Base-by-base conservation (phyloP, 2,797 vertebrate genomes). In the Phataginus tetradactyla region DNA sequence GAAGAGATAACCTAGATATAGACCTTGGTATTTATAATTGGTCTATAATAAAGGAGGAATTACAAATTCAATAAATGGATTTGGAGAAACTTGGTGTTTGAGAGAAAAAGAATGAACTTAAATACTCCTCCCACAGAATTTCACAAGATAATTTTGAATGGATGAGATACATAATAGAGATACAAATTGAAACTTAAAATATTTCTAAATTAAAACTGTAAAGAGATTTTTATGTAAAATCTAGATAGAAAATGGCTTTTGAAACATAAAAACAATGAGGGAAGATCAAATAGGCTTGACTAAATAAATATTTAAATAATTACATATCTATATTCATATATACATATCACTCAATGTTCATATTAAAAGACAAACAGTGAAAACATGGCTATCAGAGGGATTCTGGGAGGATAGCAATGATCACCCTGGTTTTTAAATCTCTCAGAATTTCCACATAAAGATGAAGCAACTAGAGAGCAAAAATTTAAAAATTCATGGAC, bases 61-160 rank as follows among this genome's bases (percentile, higher is more conserved):
- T 86, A 95, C 5, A 94, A 77, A 95, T 37, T 89, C 37, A 86
- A 89, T 80, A 81, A 84, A 66, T 69, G 29, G 25, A 80, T 20
- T 34, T 90, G 55, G 51, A 23, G 59, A 77, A 90, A 72, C 61
- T 69, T 80, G 63, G 27, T 90, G 32, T 83, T 90, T 74, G 27
- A 86, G 39, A 34, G 63, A 68, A 53, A 92, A 92, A 72, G 1
- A 83, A 88, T 68, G 68, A 89, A 87, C 32, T 72, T 85, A 51
- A 32, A 61, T 39, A 84, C 89, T 96, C 20, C 42, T 91, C 63
- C 68, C 20, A 91, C 1, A 89, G 57, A 23, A 57, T 72, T 93
- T 93, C 45, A 72, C 64, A 93, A 95, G 86, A 93, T 39, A 87
- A 79, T 85, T 95, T 94, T 84, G 64, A 91, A 71, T 86, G 68